A percentile compares a stretch with the other conserved stretches of the same genome.
These are phyloP conservation scores for Amiota minor DNA, from an alignment of 2,888 invertebrate species.

Conservation along the genomic window DNA sequence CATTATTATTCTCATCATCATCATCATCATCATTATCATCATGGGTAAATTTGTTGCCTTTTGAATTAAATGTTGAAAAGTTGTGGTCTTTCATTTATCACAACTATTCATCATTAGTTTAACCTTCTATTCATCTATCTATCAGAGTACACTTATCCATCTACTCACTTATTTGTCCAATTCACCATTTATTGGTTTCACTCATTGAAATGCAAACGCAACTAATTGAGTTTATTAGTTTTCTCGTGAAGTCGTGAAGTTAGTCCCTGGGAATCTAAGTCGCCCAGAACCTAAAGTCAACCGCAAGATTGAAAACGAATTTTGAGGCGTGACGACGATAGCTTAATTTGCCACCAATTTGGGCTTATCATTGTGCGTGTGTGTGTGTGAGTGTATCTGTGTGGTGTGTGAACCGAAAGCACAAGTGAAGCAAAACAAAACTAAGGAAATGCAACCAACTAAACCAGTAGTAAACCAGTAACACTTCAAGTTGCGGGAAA, in stretches of 20 bases:
- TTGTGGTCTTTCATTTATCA: too few species aligned
- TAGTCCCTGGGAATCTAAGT: background rate
- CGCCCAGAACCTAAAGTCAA: conserved; percentile 1
- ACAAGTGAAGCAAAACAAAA: background rate
- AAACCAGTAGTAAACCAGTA: background rate
- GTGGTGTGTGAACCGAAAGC: too few species aligned
- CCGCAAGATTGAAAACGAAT: background rate
- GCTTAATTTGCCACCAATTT: conserved; percentile 68
- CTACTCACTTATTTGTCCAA: too few species aligned
- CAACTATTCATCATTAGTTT: too few species aligned
- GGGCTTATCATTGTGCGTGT: conserved; percentile 53
- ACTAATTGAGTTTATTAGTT: conserved; percentile 6
- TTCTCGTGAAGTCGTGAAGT: background rate
- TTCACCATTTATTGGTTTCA: too few species aligned
- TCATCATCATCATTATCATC: too few species aligned
- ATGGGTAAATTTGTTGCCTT: too few species aligned
- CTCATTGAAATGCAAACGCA: background rate
- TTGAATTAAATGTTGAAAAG: too few species aligned
- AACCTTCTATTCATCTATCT: too few species aligned
- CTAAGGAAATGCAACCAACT: conserved; percentile 5
- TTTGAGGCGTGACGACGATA: conserved; percentile 45
- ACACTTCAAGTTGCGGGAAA: too few species aligned
- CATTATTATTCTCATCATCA: too few species aligned
- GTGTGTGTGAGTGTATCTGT: background rate
- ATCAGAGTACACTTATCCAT: background rate